Evolutionary conservation across 2,888 invertebrate species (phyloP), one percentile per base, ranked within the genome.

Genomic region (Drosophila dives): DNA sequence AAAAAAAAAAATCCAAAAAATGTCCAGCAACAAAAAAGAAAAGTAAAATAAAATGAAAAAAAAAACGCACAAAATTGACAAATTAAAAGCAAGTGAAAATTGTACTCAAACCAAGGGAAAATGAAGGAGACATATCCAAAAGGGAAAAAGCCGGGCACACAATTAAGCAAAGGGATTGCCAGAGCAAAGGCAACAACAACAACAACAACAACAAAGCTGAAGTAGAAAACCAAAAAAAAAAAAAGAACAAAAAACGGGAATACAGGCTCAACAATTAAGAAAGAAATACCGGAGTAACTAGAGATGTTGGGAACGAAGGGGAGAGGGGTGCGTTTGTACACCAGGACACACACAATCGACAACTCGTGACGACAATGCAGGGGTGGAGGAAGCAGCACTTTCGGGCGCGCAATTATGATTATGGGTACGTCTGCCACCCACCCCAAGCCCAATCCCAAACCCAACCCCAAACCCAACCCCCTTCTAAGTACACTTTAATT

Each of bases 61-160:
- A 23, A 59, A 58, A 77, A 62, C 69, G 73, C 68, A 86, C 69
- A 61, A 75, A 86, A 90, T 83, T 90, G 86, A 86, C 89, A 87
- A 87, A 89, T 84, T 87, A 87, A 89, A 90, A 86, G 81, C 77
- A 70, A 86, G 86, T 81, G 86, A 80, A 82, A 79, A 84, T 75
- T 81, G 72, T 65, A 36, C 53, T 62, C 55, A 45, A 71, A 59
- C 49, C 65, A 63, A 42, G 20, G 49, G 38, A 51, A 56, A 62
- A 55, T 68, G 48, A 72, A 79, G 64, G 66, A 67, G 63, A 69
- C 64, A 64, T 66, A 72, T 72, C 75, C 71, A 65, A 78, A 75
- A 83, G 65, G 83, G 67, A 86, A 73, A 73, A 64, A 75, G 60
- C 60, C 53, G 76, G 64, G 72, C 59, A 69, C 73, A 81, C 90